These are phyloP conservation scores for Leucoptera coffeella DNA, from an alignment of 2,888 invertebrate genomes.

Conservation along the genomic window DNA sequence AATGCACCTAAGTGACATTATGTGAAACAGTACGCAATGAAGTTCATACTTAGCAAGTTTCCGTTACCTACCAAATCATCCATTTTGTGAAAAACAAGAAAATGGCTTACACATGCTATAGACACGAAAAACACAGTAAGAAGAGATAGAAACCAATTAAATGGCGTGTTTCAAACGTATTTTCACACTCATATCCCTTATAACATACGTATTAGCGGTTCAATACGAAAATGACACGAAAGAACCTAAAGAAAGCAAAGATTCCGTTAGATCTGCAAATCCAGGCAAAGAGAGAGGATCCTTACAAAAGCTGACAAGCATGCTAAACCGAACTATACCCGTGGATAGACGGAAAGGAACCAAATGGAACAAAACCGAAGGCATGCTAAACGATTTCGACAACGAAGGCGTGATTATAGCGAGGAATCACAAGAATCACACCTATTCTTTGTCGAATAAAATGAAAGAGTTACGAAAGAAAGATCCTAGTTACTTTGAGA, in stretches of 20 bases:
- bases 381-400: slow-evolving; percentile 20
- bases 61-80: no score
- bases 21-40: no score
- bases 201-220: no score
- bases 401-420: slow-evolving; percentile 29
- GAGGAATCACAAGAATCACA: slow-evolving; percentile 23
- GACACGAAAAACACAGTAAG: no score
- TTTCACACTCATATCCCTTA: no score
- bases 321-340: slow-evolving; percentile 28
- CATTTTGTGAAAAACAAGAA: no score
- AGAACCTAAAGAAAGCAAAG: slow-evolving; percentile 20
- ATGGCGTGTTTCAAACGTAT: no score
- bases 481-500: slow-evolving; percentile 21
- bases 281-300: slow-evolving; percentile 23
- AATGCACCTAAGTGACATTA: no score
- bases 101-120: no score
- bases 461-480: slow-evolving; percentile 23
- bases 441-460: slow-evolving; percentile 21
- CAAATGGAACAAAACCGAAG: slow-evolving; percentile 17
- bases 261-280: slow-evolving; percentile 21
- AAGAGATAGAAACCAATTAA: no score
- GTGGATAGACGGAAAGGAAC: slow-evolving; percentile 17
- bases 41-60: no score
- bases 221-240: slow-evolving; percentile 30
- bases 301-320: slow-evolving; percentile 19